Evolutionary conservation across 2,113 vertebrate genomes (phyloP).

Genomic region (Notothenia rossii): DNA sequence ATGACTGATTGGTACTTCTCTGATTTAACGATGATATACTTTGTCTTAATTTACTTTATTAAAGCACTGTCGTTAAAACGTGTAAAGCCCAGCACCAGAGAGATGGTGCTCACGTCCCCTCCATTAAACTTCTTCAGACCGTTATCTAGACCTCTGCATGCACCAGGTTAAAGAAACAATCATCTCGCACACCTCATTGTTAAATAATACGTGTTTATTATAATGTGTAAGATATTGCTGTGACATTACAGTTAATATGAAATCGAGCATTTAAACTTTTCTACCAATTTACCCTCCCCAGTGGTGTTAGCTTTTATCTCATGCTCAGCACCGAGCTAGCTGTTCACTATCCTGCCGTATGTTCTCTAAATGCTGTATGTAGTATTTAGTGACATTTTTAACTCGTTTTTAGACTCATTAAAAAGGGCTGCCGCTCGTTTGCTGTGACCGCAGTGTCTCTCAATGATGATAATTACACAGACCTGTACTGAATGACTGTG

Average conservation of each 20-base stretch:
- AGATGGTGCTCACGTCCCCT: slow-evolving; percentile 85
- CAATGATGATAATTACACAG: slow-evolving; percentile 89
- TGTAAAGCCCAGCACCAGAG: slow-evolving; percentile 92
- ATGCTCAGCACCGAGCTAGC: accelerated
- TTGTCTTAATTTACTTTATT: too few species aligned
- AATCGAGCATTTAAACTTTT: accelerated
- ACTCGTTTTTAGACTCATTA: accelerated
- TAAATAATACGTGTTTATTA: accelerated
- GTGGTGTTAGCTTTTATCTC: too few species aligned
- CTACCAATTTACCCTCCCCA: accelerated
- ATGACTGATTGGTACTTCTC: too few species aligned
- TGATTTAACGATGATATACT: too few species aligned
- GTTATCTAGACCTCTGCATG: slow-evolving; percentile 90
- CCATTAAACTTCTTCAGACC: slow-evolving; percentile 90
- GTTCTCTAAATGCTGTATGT: accelerated
- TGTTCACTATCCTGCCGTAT: slow-evolving; percentile 31
- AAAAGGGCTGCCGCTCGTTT: background rate
- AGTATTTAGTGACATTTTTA: background rate
- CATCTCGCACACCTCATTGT: background rate
- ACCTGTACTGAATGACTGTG: slow-evolving; percentile 92
- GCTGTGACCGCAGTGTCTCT: slow-evolving; percentile 51
- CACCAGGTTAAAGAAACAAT: slow-evolving; percentile 76
- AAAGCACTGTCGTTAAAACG: too few species aligned
- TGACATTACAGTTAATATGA: accelerated
- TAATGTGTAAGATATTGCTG: accelerated